Evolutionary conservation across 2,888 invertebrate genomes (phyloP).

Genomic region (Trichopria drosophilae): DNA sequence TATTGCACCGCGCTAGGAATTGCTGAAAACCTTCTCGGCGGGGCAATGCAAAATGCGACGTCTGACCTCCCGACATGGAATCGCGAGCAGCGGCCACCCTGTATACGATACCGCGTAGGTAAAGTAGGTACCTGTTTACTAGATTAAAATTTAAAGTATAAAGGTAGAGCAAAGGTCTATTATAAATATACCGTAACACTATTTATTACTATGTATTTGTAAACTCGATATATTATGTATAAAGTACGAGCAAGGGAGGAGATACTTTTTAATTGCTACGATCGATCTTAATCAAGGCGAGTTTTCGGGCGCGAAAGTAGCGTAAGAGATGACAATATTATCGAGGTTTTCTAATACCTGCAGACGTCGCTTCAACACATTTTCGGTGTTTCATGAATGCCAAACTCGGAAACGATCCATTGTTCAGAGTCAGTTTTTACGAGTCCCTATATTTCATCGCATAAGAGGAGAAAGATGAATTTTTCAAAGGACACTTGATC

Average conservation of each 20-base stretch:
- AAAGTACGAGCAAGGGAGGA: background rate
- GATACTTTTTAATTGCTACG: too few relatives aligned
- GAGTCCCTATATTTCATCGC: too few relatives aligned
- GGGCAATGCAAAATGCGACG: constrained; percentile 52
- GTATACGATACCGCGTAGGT: constrained; percentile 59
- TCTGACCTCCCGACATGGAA: constrained; percentile 54
- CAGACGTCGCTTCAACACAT: too few relatives aligned
- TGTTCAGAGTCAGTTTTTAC: too few relatives aligned
- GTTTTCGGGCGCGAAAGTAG: too few relatives aligned
- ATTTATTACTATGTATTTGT: constrained; percentile 49
- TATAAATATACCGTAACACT: constrained; percentile 45
- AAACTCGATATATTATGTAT: constrained; percentile 36
- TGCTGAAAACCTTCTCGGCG: constrained; percentile 54
- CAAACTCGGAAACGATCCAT: too few relatives aligned
- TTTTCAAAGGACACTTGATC: too few relatives aligned
- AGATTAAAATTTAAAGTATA: constrained; percentile 49
- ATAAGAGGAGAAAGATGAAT: too few relatives aligned
- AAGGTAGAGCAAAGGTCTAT: constrained; percentile 46
- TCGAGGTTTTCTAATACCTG: too few relatives aligned
- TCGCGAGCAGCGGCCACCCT: constrained; percentile 48
- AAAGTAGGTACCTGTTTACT: constrained; percentile 58
- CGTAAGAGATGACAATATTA: constrained; percentile 54
- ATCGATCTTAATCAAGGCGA: too few relatives aligned
- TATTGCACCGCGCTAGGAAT: too few relatives aligned
- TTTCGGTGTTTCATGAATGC: too few relatives aligned